Base-by-base conservation (phyloP, 2,888 invertebrate genomes). In the Shargacucullia verbasci region DNA sequence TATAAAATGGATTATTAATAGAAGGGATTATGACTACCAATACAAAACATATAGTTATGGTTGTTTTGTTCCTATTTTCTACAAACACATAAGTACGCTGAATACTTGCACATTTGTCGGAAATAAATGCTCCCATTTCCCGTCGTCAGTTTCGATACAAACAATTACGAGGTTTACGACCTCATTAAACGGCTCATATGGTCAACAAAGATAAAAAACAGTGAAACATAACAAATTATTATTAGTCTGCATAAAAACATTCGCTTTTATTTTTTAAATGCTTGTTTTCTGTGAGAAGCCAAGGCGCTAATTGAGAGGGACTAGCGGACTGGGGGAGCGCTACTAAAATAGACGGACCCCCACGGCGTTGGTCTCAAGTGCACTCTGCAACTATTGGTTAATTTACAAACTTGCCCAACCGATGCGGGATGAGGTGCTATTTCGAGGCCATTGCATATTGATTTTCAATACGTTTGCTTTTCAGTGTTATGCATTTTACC, bases 331-430 rank as follows among this genome's bases (percentile, higher is more conserved):
- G 61, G 57, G 61, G 65, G 52, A 60, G 65, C 76, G 58, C 47
- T 66, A 75, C 77, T 70, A 70, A 81, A 81, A 83, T 83, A 83
- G 79, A 74, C 27, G 60, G 68, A 74, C 80, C 81, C 82, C 81
- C 81, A 53, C 78, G 73, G 31, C 44, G 73, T 31, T 37, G 52
- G 40, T 56, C 43, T 43, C 52, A 61, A 76, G 61, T 64, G 62
- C 66, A 72, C 58, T 60, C 53, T 57, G 73, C 67, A 60, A 55
- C 67, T 65, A 64, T 75, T 57, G 52, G 50, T 57, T 67, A 45
- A 61, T 67, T 67, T 61, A 67, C 39, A 64, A 64, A 68, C 64
- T 56, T 57, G 13, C 37, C 54, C 41, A 40, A 64, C 46, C 38
- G 59, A 57, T 49, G 55, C 44, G 60, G 41, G 56, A 56, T 60